Evolutionary conservation across 2,888 invertebrate genomes (phyloP).

Genomic region (Agriopis aurantiaria): DNA sequence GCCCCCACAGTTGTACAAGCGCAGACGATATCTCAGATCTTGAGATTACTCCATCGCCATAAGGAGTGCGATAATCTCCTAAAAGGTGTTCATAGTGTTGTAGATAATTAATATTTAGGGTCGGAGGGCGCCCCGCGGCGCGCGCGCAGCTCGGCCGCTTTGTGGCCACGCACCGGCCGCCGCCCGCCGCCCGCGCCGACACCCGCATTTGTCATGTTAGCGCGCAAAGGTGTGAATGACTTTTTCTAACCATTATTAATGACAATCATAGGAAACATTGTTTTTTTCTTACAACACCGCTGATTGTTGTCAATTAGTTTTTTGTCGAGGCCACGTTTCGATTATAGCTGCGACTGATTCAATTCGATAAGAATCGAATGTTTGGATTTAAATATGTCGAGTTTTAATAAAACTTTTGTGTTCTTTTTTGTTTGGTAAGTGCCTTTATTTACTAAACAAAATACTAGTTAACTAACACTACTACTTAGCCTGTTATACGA

Average conservation of each 20-base stretch:
- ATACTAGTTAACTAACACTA: no score
- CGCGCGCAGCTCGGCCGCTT: constrained; percentile 67
- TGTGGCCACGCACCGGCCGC: constrained; percentile 47
- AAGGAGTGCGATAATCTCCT: constrained; percentile 82
- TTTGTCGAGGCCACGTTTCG: constrained; percentile 72
- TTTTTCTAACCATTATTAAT: constrained; percentile 84
- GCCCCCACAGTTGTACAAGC: not conserved
- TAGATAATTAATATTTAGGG: constrained; percentile 85
- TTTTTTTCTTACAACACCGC: constrained; percentile 80
- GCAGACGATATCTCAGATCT: constrained; percentile 70
- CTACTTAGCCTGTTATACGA: no score
- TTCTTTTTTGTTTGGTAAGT: not conserved
- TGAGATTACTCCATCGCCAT: constrained; percentile 71
- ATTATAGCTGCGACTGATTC: constrained; percentile 77
- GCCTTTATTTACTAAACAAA: no score
- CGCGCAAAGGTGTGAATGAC: constrained; percentile 84
- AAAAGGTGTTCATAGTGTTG: constrained; percentile 83
- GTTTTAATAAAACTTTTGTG: constrained; percentile 61
- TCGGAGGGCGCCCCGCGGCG: constrained; percentile 80
- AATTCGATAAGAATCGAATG: constrained; percentile 78
- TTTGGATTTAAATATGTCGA: constrained; percentile 81
- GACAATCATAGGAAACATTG: constrained; percentile 85
- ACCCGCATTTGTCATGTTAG: constrained; percentile 85
- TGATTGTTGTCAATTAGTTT: constrained; percentile 86
- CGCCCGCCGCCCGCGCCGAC: constrained; percentile 59